A percentile compares a stretch with the other conserved stretches of the same genome.
Conservation (phyloP, 2,113 vertebrate genomes). For the Alligator mississippiensis region DNA sequence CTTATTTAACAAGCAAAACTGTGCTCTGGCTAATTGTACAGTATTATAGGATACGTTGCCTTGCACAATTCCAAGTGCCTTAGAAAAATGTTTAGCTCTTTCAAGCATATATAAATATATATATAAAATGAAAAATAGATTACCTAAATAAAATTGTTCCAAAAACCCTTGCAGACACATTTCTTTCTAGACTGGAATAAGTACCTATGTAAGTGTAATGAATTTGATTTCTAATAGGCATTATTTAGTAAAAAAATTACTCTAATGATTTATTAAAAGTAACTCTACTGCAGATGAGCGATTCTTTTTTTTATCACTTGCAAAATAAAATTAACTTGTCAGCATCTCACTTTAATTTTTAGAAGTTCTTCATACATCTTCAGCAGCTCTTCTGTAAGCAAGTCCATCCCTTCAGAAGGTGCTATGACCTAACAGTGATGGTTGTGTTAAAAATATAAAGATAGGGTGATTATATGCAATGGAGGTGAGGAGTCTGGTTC, state of each 20-base stretch:
- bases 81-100: constrained; percentile 72
- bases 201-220: rapidly evolving
- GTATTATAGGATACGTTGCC: constrained; percentile 56
- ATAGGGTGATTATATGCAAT: neutral
- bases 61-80: constrained; percentile 79
- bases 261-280: neutral
- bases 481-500: neutral
- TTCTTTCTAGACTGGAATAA: constrained; percentile 1
- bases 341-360: neutral
- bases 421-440: neutral
- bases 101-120: constrained; percentile 57
- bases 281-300: neutral
- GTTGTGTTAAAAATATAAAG: neutral
- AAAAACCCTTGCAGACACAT: constrained; percentile 33
- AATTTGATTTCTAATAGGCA: neutral
- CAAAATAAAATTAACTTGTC: neutral
- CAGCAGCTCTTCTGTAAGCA: neutral
- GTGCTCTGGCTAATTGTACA: constrained; percentile 57
- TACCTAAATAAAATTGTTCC: constrained; percentile 74
- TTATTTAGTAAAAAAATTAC: neutral
- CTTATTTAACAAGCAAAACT: constrained; percentile 71
- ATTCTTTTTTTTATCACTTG: neutral
- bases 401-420: neutral
- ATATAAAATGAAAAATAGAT: constrained; percentile 62
- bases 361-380: neutral